Evolutionary conservation across 2,888 invertebrate genomes (phyloP), one percentile per base, ranked within the genome.

Genomic region (Synergus itoensis): DNA sequence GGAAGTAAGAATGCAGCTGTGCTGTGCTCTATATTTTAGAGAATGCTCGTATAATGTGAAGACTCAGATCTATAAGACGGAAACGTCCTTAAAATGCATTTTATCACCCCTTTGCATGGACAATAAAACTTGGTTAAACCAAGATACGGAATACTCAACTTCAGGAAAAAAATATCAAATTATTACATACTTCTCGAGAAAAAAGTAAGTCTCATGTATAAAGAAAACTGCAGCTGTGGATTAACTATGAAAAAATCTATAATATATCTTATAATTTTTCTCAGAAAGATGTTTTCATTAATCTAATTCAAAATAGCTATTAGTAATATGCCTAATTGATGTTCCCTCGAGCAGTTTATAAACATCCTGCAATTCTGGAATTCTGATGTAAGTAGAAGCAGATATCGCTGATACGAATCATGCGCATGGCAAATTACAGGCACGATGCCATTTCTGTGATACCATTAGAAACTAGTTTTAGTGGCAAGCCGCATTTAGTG

Each of bases 51-150:
- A 73, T 53, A 73, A 73, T 73, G 16, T 53, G 36, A 53, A 73
- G n/a, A 28, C 18, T 36, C 53, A 53, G 48, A 53, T 36, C 36
- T n/a, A n/a, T 73, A n/a, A 53, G 36, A 73, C 73, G 8, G n/a
- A 45, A 73, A 53, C 53, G 53, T 73, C 53, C 53, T 73, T 73
- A 53, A 53, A 53, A 53, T 73, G n/a, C 73, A n/a, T 53, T 73
- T 73, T 73, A 53, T 73, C 53, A 73, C 73, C 11, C 4, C 53
- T 53, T 53, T 73, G 36, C n/a, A 73, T 36, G 73, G 21, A 12
- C 11, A 18, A 53, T 73, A 36, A 40, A 65, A 65, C 53, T 57
- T 57, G 18, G 53, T 1, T 57, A 18, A 57, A 18, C 53, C 1
- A 18, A 18, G 18, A 57, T 18, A 18, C 9, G 18, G 53, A n/a